phyloP scores from a whole-genome alignment of 2,888 invertebrate genomes.

The Andrena dorsata region DNA sequence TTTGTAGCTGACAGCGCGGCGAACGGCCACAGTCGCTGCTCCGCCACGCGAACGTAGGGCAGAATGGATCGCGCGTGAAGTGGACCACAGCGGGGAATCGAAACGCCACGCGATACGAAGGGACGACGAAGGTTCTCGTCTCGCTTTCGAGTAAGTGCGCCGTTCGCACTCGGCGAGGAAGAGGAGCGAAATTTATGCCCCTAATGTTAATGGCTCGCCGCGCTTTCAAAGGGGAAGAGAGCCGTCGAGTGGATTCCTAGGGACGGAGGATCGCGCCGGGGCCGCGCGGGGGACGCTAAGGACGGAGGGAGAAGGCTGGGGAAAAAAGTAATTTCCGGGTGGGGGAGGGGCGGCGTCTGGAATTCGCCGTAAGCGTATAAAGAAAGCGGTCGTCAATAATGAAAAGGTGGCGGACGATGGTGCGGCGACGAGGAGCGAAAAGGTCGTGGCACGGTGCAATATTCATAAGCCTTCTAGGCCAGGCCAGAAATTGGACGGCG shows the following conservation, averaged over 20 bases:
- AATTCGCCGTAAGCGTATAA: slow-evolving; percentile 27
- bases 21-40: no score
- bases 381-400: slow-evolving; percentile 52
- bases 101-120: no score
- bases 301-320: not conserved
- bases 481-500: slow-evolving; percentile 52
- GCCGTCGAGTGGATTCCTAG: not conserved
- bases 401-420: slow-evolving; percentile 42
- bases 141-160: no score
- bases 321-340: slow-evolving; percentile 32
- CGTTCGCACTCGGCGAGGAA: no score
- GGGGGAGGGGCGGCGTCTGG: slow-evolving; percentile 11
- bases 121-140: no score
- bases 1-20: not conserved
- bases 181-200: no score
- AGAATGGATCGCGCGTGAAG: no score
- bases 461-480: slow-evolving; percentile 52
- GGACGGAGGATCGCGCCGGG: not conserved
- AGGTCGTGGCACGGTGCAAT: slow-evolving; percentile 51
- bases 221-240: not conserved
- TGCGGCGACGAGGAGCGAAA: slow-evolving; percentile 45
- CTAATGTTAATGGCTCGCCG: not conserved
- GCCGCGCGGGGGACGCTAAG: not conserved
- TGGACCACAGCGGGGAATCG: no score
- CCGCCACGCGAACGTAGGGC: no score